Evolutionary conservation across 2,888 invertebrate genomes (phyloP), one percentile per base, ranked within the genome.

Genomic region (Dynastes grantii): DNA sequence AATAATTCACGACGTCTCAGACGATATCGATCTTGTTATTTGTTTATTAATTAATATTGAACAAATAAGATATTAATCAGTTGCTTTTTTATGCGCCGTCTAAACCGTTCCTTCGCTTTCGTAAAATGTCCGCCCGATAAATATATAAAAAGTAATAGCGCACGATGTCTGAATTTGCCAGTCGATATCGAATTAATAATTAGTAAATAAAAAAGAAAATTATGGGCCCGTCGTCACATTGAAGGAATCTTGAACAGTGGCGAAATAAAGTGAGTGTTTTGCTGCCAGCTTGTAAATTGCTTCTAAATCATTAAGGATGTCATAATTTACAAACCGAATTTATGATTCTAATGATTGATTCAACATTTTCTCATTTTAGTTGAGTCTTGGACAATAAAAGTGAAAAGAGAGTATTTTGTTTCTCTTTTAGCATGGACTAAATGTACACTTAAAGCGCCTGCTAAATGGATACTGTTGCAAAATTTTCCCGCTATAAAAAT

Each of bases 21-120:
- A 73, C 22, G 73, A 73, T 73, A 58, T 73, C 73, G 73, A 73
- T 73, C 73, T 37, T 45, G 73, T 37, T 73, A 73, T 73, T 73
- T 73, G 58, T 73, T 73, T 73, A 73, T 61, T 61, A 73, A 61
- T 73, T 73, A 61, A 73, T 73, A 73, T 16, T 58, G 73, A 73
- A 58, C 58, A 58, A 73, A 73, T 73, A 73, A 73, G 58, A 73
- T 73, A 73, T 73, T 73, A 73, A 73, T 73, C 58, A 40, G 58
- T 9, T 37, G 22, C 37, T 58, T 55, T 45, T 58, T 73, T 61
- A 73, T 73, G 55, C 73, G 13, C 37, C 58, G 58, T 40, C 73
- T 58, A 37, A 27, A 73, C 58, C 40, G 37, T 71, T 53, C 29
- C 55, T 9, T 53, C 29, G 49, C 5, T n/a, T 8, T 13, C 58